Evolutionary conservation across 2,797 vertebrate species (phyloP).

Genomic region (Molossus alvarezi): DNA sequence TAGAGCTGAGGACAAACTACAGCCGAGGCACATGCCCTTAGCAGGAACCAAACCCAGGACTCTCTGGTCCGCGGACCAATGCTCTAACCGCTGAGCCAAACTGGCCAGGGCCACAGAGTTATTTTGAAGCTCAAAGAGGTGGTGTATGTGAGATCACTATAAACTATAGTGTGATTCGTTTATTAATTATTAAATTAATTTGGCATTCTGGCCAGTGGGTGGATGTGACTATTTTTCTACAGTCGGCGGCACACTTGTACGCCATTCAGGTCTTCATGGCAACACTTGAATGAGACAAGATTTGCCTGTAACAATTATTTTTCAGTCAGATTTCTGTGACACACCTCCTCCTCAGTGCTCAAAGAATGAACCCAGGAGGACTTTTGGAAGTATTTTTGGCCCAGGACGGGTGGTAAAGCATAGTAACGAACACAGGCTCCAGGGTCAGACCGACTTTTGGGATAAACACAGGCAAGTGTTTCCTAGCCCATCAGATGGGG

Average conservation of each 20-base stretch:
- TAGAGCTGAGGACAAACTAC: no score
- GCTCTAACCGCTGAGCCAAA: no score
- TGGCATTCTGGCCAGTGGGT: not conserved
- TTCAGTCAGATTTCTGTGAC: conserved; percentile 10
- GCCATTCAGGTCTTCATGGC: not conserved
- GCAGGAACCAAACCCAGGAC: no score
- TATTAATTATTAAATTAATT: not conserved
- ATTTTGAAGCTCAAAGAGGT: conserved; percentile 19
- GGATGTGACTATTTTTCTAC: not conserved
- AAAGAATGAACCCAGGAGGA: not conserved
- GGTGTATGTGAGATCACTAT: not conserved
- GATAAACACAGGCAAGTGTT: not conserved
- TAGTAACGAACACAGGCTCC: not conserved
- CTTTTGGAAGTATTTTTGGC: not conserved
- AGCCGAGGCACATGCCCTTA: no score
- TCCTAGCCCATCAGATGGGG: conserved; percentile 8
- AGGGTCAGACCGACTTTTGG: not conserved
- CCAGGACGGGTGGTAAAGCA: not conserved
- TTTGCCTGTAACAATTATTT: conserved; percentile 11
- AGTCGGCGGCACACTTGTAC: not conserved
- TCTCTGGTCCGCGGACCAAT: no score
- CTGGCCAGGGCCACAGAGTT: not conserved
- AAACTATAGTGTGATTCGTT: not conserved
- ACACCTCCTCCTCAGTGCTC: not conserved
- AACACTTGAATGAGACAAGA: conserved; percentile 24